These are phyloP conservation scores for Leucopsar rothschildi DNA, from an alignment of 2,113 vertebrate species.

Conservation along the genomic window DNA sequence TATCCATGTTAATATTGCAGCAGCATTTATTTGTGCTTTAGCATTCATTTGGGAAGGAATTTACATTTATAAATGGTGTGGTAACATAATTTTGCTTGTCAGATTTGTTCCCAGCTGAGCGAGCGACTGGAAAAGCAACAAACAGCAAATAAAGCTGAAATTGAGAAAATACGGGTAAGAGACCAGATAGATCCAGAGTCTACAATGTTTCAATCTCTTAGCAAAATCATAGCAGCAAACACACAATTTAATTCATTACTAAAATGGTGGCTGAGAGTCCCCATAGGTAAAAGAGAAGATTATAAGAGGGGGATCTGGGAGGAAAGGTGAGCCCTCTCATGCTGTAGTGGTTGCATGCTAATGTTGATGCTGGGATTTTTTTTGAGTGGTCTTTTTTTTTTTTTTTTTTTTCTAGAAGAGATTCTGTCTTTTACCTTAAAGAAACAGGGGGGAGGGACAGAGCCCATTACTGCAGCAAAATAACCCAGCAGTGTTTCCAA, in stretches of 20 bases:
- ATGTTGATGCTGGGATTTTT: not conserved
- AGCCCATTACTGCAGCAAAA: not conserved
- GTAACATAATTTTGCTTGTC: constrained; percentile 40
- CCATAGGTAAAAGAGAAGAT: not conserved
- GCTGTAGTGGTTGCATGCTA: fast-evolving
- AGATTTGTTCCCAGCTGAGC: constrained; percentile 99
- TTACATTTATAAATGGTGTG: constrained; percentile 26
- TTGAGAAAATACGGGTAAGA: constrained; percentile 96
- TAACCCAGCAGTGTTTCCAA: not conserved
- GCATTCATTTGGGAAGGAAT: constrained; percentile 10
- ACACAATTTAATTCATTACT: not conserved
- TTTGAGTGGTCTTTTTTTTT: not conserved
- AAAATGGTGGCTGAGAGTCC: not conserved
- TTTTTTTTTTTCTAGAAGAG: not conserved
- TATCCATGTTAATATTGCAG: not conserved
- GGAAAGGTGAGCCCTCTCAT: not conserved
- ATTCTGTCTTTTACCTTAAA: not conserved
- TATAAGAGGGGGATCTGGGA: not conserved
- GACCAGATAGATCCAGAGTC: not conserved
- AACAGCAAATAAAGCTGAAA: constrained; percentile 88
- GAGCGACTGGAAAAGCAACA: constrained; percentile 96
- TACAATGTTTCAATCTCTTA: not conserved
- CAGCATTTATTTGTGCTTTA: not conserved
- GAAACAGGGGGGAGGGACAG: not conserved
- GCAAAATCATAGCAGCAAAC: not conserved